Evolutionary conservation across 2,797 vertebrate genomes (phyloP).

Genomic region (Coilia nasus): DNA sequence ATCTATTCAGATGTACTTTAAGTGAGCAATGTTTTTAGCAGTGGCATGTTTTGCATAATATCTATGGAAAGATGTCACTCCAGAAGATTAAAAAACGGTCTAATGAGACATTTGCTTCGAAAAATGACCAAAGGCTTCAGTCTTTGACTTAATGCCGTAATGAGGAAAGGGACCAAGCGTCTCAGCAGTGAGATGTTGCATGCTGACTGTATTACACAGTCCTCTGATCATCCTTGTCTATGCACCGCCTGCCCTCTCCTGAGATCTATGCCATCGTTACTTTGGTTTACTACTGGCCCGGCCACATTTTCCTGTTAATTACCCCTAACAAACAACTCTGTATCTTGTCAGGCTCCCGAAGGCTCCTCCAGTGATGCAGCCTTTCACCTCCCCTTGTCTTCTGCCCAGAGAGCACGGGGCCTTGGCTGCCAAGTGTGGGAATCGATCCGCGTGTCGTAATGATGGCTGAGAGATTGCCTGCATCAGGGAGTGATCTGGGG

Average conservation of each 20-base stretch:
- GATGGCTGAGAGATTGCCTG: constrained; percentile 80
- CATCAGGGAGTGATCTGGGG: constrained; percentile 72
- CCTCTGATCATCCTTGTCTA: neutral
- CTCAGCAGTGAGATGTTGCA: constrained; percentile 20
- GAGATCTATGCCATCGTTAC: constrained; percentile 17
- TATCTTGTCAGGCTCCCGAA: constrained; percentile 58
- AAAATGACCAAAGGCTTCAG: constrained; percentile 24
- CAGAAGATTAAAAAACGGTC: constrained; percentile 12
- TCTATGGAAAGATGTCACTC: constrained; percentile 19
- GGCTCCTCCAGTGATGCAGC: constrained; percentile 36
- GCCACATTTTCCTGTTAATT: constrained; percentile 63
- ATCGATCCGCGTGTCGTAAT: constrained; percentile 75
- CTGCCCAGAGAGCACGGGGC: constrained; percentile 54
- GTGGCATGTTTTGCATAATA: neutral
- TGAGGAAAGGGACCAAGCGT: neutral
- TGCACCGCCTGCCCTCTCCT: neutral
- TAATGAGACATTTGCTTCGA: constrained; percentile 21
- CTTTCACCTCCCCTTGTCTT: constrained; percentile 56
- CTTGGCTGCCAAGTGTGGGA: constrained; percentile 53
- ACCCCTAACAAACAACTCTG: constrained; percentile 58
- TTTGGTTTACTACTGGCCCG: neutral
- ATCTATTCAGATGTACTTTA: constrained; percentile 6
- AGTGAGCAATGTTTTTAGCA: neutral
- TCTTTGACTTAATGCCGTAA: constrained; percentile 10
- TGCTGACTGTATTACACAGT: constrained; percentile 10